Base-by-base conservation (phyloP, 2,888 invertebrate species). In the Leptinotarsa haldemani region DNA sequence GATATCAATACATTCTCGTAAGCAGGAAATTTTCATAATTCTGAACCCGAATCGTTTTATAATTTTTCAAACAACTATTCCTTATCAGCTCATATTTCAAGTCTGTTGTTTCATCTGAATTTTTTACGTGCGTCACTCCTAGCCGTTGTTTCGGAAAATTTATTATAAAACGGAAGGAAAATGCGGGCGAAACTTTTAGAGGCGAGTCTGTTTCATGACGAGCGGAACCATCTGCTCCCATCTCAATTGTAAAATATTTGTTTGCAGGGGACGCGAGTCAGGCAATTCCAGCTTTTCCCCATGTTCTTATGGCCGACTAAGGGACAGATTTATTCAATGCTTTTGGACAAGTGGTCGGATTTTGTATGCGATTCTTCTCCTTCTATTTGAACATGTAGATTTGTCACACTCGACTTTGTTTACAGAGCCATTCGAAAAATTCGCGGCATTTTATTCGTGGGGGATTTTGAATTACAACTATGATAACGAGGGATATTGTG, bases 321-420 rank as follows among this genome's bases (percentile, higher is more conserved):
- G 70, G 63, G 66, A 64, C 73, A 71, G 68, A 77, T 77, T 77
- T 75, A 77, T 77, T 76, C 73, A 71, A 65, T 65, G 73, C 64
- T 52, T 71, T 64, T 71, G 67, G 72, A 71, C 71, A 75, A 75
- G 73, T 77, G 75, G 73, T 70, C 53, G 73, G 53, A 63, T 65
- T 76, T 72, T 72, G 74, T 69, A 65, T 68, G 58, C 61, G 71
- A 71, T 67, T 71, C 70, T 65, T 64, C 63, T 65, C 64, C 69
- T 77, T 80, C 77, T 82, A 79, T 82, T 81, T 82, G 81, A 74
- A 77, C 77, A 80, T 79, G 80, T 79, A 79, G 77, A 82, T 82
- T 81, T 81, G 78, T 78, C 75, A 74, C 77, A 74, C 76, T 66
- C 66, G 69, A 73, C 73, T 74, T 75, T 78, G 73, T 79, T 77